Evolutionary conservation across 2,888 invertebrate species (phyloP), one percentile per base, ranked within the genome.

Genomic region (Anodontia alba): DNA sequence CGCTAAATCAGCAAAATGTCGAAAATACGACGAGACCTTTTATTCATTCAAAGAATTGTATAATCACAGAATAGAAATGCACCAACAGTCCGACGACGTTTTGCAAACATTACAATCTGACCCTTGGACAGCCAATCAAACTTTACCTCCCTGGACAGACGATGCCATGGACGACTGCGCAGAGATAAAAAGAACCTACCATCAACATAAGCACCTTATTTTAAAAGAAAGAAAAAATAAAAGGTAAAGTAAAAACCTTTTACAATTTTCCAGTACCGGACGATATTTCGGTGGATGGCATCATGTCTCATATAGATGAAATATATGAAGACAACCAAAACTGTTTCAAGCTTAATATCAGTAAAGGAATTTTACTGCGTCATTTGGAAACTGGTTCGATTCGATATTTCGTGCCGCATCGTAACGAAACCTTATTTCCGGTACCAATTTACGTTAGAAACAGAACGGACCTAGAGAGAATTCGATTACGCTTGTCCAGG

Each of bases 341-440:
- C n/a, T 49, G 17, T 20, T 49, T 49, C 20, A 49, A 49, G n/a
- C 17, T 49, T 5, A 49, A 49, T 49, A 49, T 49, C n/a, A 20
- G 17, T 20, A 15, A 17, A 10, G 49, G 49, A 49, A 49, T 49
- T n/a, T n/a, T n/a, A n/a, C n/a, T n/a, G n/a, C n/a, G n/a, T n/a
- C n/a, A n/a, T n/a, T n/a, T n/a, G n/a, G n/a, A n/a, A n/a, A n/a
- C n/a, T n/a, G n/a, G n/a, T n/a, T n/a, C n/a, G n/a, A n/a, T n/a
- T 20, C 49, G 70, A 15, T 70, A 70, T 31, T 70, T 70, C 49
- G 70, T 31, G 2, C 70, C 70, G 1, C 49, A 70, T 49, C 49
- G n/a, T 42, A 70, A 70, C 31, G 29, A 70, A 70, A 70, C 23
- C 20, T 15, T 49, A 12, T 70, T 70, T 49, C 20, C 46, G 7